These are phyloP conservation scores for Barypeithes pellucidus DNA, from an alignment of 2,888 invertebrate species.

Conservation along the genomic window DNA sequence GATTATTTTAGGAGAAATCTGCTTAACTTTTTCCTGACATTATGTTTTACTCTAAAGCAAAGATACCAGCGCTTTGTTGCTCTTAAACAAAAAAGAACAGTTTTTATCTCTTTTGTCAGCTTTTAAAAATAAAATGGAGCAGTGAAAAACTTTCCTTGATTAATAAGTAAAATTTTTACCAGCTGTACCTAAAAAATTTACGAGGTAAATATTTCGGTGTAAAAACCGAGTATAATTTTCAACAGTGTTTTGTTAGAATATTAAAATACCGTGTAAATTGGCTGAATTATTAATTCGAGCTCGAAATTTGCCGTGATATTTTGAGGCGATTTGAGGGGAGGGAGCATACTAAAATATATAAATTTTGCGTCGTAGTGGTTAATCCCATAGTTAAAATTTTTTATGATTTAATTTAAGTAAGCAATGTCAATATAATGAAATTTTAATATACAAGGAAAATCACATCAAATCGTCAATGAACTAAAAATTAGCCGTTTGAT, in stretches of 20 bases:
- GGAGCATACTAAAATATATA: too few species aligned
- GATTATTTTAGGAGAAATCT: not conserved
- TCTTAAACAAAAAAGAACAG: conserved; percentile 5
- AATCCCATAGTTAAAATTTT: too few species aligned
- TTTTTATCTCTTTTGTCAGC: conserved; percentile 12
- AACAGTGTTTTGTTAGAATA: not conserved
- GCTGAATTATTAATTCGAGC: not conserved
- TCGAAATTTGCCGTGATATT: too few species aligned
- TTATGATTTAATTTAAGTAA: too few species aligned
- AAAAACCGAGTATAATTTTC: conserved; percentile 2
- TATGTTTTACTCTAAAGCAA: conserved; percentile 13
- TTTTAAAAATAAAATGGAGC: not conserved
- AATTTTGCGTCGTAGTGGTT: too few species aligned
- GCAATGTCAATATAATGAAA: too few species aligned
- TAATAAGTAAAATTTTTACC: conserved; percentile 8
- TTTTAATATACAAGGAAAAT: too few species aligned
- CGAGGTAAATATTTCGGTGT: not conserved
- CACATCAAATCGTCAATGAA: too few species aligned
- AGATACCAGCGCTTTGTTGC: conserved; percentile 1
- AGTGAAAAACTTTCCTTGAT: conserved; percentile 4
- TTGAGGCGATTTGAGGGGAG: too few species aligned
- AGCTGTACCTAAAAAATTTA: not conserved
- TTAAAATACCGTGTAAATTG: not conserved
- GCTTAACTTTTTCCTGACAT: conserved; percentile 3
- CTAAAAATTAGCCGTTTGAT: too few species aligned